Percentiles rank a stretch among this genome's conserved stretches.
These are phyloP conservation scores for Catharus minimus DNA, from an alignment of 2,113 vertebrate genomes.

Conservation along the genomic window DNA sequence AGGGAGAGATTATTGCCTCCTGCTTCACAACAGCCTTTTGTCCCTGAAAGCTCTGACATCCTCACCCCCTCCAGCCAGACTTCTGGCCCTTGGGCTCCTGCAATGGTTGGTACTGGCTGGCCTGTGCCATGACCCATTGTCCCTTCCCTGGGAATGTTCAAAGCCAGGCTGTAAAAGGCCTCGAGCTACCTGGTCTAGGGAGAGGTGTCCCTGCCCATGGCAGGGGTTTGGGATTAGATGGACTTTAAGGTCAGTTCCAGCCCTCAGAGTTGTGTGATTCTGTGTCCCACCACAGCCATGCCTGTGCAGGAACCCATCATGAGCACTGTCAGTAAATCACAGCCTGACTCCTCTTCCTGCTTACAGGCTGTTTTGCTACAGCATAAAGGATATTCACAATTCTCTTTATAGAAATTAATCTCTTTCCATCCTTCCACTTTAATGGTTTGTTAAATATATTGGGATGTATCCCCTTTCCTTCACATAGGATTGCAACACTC, in stretches of 20 bases:
- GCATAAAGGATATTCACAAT: not conserved
- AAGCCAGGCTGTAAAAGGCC: not conserved
- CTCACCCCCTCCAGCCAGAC: not conserved
- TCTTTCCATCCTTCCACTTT: not conserved
- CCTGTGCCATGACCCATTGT: accelerated
- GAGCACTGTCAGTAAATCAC: not conserved
- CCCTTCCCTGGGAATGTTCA: not conserved
- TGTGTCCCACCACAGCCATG: not conserved
- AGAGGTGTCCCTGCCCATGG: not conserved
- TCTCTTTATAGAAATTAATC: not conserved
- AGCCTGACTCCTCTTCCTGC: not conserved
- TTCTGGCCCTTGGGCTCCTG: not conserved
- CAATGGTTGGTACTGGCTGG: not conserved
- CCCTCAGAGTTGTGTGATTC: not conserved
- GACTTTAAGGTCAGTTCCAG: not conserved
- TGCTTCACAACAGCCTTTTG: not conserved
- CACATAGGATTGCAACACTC: not conserved
- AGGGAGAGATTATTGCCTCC: not conserved
- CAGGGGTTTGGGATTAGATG: not conserved
- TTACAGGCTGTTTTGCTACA: not conserved
- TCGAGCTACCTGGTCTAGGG: not conserved
- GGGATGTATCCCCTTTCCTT: not conserved
- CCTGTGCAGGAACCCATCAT: not conserved
- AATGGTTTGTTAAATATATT: not conserved
- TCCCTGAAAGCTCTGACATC: not conserved